These are phyloP conservation scores for Aspiorhynchus laticeps DNA, from an alignment of 2,113 vertebrate species.

Conservation along the genomic window DNA sequence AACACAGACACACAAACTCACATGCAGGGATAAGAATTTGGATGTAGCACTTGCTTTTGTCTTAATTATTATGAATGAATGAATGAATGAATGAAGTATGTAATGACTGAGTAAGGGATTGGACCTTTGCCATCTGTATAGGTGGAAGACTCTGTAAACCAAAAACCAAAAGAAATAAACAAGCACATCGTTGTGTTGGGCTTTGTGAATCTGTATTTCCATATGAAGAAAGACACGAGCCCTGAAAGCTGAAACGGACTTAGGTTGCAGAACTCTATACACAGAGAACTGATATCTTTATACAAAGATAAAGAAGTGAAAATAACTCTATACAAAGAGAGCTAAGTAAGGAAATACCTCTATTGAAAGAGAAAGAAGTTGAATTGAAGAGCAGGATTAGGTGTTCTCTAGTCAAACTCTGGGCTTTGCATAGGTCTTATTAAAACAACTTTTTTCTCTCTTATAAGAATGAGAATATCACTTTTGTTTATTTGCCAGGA, in stretches of 20 bases:
- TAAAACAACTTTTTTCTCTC: neutral
- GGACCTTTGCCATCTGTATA: constrained; percentile 30
- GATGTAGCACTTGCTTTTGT: constrained; percentile 69
- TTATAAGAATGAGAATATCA: neutral
- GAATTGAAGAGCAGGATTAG: neutral
- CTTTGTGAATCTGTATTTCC: constrained; percentile 11
- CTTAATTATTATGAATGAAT: constrained; percentile 38
- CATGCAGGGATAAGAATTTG: constrained; percentile 45
- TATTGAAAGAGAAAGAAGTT: constrained; percentile 22
- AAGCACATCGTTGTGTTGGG: neutral
- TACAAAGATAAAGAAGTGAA: constrained; percentile 30
- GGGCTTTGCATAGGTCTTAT: neutral
- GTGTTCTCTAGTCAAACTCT: constrained; percentile 11
- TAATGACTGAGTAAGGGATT: constrained; percentile 28
- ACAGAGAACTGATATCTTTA: constrained; percentile 35
- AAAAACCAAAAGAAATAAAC: constrained; percentile 37
- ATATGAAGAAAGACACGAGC: constrained; percentile 19
- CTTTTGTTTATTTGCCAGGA: constrained; percentile 15
- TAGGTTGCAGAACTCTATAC: constrained; percentile 22
- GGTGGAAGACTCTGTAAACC: constrained; percentile 39
- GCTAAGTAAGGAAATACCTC: constrained; percentile 38
- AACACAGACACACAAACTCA: constrained; percentile 17
- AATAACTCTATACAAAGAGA: constrained; percentile 38
- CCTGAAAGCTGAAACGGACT: neutral
- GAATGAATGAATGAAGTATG: constrained; percentile 44